These are phyloP conservation scores for Drosophila recens DNA, from an alignment of 2,888 invertebrate genomes.

Conservation along the genomic window DNA sequence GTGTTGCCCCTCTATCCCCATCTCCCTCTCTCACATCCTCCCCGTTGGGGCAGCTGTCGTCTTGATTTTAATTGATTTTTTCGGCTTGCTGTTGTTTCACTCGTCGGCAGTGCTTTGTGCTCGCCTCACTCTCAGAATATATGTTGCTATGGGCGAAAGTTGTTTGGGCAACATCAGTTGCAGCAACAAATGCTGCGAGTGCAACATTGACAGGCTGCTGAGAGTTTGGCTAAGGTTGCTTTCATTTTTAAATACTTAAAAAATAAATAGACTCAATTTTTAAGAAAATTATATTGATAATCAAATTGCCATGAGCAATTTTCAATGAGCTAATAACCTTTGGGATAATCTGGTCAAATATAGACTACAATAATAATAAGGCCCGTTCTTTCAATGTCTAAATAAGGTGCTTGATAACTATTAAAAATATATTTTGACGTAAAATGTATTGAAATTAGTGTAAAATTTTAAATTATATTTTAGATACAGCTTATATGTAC, in stretches of 20 bases:
- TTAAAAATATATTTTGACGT: no score
- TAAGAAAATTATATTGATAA: no score
- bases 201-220: background rate
- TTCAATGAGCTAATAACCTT: no score
- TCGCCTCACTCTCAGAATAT: conserved; percentile 41
- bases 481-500: no score
- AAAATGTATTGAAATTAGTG: no score
- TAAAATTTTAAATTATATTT: no score
- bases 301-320: no score
- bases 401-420: no score
- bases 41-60: conserved; percentile 38
- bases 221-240: conserved; percentile 3
- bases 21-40: conserved; percentile 1
- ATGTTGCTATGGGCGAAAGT: conserved; percentile 67
- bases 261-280: no score
- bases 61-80: conserved; percentile 76
- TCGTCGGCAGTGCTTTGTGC: conserved; percentile 63
- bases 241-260: background rate
- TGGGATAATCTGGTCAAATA: no score
- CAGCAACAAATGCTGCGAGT: conserved; percentile 1
- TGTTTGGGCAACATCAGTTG: conserved; percentile 32
- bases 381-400: no score
- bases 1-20: background rate
- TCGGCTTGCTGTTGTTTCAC: conserved; percentile 42
- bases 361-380: no score